These are phyloP conservation scores for Gryon sp. DNA, from an alignment of 1,140 invertebrate species.

Conservation along the genomic window DNA sequence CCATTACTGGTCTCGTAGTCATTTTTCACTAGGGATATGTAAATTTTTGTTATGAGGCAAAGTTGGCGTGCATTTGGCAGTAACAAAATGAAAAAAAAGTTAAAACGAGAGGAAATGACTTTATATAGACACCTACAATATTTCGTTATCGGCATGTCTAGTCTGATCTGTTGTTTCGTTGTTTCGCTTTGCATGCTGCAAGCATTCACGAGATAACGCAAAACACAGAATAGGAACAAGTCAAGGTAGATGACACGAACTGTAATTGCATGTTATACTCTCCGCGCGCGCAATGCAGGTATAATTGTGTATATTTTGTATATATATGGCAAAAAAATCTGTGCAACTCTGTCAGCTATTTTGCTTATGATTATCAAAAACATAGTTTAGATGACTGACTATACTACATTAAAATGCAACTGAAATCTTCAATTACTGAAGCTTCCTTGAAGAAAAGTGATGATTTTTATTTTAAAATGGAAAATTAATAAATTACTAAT, in stretches of 20 bases:
- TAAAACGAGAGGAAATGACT: slow-evolving; percentile 35
- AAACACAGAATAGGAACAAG: slow-evolving; percentile 72
- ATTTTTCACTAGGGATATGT: no score
- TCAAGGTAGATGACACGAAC: slow-evolving; percentile 77
- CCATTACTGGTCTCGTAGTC: no score
- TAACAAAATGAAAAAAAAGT: slow-evolving; percentile 34
- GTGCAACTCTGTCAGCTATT: background rate
- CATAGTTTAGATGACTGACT: no score
- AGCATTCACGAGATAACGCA: slow-evolving; percentile 74
- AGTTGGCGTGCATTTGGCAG: slow-evolving; percentile 37
- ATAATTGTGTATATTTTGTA: slow-evolving; percentile 58
- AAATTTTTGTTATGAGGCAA: slow-evolving; percentile 8
- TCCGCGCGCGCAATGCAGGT: slow-evolving; percentile 61
- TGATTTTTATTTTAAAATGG: no score
- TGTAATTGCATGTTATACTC: slow-evolving; percentile 78
- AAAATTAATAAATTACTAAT: no score
- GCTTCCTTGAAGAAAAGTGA: no score
- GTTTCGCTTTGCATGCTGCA: slow-evolving; percentile 69
- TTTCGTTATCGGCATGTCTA: slow-evolving; percentile 69
- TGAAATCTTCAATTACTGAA: no score
- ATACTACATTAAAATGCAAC: no score
- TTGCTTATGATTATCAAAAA: no score
- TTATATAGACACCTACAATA: slow-evolving; percentile 50
- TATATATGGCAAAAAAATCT: slow-evolving; percentile 14
- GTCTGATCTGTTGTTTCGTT: slow-evolving; percentile 63